phyloP scores from a whole-genome alignment of 2,888 invertebrate genomes.

The Cyrtodaria siliqua region DNA sequence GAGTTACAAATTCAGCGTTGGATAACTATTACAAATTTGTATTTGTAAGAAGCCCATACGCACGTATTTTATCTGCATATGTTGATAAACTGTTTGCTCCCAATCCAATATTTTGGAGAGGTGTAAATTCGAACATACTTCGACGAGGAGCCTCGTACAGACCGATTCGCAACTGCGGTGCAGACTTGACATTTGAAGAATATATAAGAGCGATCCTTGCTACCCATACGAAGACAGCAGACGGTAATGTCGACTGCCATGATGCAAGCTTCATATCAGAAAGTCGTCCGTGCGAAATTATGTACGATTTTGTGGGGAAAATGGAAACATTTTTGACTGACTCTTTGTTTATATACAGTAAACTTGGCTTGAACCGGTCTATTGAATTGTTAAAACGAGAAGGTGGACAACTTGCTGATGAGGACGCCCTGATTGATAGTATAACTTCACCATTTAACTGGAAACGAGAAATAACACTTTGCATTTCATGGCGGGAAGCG shows the following conservation, averaged over 20 bases:
- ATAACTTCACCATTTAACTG: conserved; percentile 46
- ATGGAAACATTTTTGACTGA: conserved; percentile 68
- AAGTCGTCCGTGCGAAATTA: conserved; percentile 62
- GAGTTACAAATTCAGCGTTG: background rate
- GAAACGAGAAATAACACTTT: conserved; percentile 35
- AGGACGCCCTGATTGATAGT: conserved; percentile 54
- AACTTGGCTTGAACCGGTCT: conserved; percentile 41
- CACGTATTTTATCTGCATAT: conserved; percentile 70
- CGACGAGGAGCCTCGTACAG: conserved; percentile 17
- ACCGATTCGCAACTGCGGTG: conserved; percentile 49
- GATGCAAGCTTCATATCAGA: conserved; percentile 60
- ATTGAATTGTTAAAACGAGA: conserved; percentile 9
- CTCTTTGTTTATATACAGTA: conserved; percentile 29
- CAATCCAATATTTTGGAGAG: conserved; percentile 61
- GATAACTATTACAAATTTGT: conserved; percentile 53
- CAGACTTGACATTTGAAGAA: conserved; percentile 69
- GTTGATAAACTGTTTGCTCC: conserved; percentile 73
- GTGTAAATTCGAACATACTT: conserved; percentile 30
- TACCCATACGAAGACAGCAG: conserved; percentile 30
- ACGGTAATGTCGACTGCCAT: conserved; percentile 57
- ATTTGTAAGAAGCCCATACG: conserved; percentile 72
- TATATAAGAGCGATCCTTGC: conserved; percentile 62
- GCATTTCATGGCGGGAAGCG: conserved; percentile 54
- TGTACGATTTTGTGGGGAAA: conserved; percentile 68
- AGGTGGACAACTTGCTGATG: conserved; percentile 37